Evolutionary conservation across 2,797 vertebrate genomes (phyloP).

Genomic region (Pterois miles): DNA sequence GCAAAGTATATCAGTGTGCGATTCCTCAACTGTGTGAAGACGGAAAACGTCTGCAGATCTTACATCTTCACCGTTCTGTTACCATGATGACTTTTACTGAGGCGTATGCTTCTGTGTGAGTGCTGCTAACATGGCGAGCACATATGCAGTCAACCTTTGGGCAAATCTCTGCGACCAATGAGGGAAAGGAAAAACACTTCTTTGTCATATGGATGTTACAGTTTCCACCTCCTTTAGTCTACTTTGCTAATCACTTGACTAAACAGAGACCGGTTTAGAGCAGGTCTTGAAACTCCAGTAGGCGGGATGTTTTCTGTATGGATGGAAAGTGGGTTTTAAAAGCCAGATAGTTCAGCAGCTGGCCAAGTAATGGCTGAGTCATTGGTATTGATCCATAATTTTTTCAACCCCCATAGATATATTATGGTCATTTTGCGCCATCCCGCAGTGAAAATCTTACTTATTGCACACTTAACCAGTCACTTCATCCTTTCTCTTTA

Average conservation of each 20-base stretch:
- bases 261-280: slow-evolving; percentile 10
- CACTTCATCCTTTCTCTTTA: slow-evolving; percentile 4
- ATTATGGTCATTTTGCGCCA: slow-evolving; percentile 28
- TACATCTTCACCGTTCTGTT: not conserved
- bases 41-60: not conserved
- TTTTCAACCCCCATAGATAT: slow-evolving; percentile 31
- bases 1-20: no score
- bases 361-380: slow-evolving; percentile 52
- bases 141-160: not conserved
- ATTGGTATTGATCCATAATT: slow-evolving; percentile 44
- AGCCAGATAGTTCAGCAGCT: slow-evolving; percentile 32
- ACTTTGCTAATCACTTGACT: slow-evolving; percentile 10
- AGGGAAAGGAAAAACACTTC: no score
- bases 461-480: slow-evolving; percentile 14
- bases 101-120: not conserved
- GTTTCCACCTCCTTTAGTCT: not conserved
- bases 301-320: slow-evolving; percentile 15
- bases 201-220: not conserved
- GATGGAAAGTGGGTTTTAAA: slow-evolving; percentile 34
- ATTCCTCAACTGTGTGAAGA: not conserved
- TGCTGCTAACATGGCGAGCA: not conserved
- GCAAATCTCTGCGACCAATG: not conserved
- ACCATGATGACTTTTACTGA: not conserved
- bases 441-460: slow-evolving; percentile 15
- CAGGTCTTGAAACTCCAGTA: slow-evolving; percentile 3